Conservation (phyloP, 2,888 invertebrate genomes). For the Lasioglossum marginatum region DNA sequence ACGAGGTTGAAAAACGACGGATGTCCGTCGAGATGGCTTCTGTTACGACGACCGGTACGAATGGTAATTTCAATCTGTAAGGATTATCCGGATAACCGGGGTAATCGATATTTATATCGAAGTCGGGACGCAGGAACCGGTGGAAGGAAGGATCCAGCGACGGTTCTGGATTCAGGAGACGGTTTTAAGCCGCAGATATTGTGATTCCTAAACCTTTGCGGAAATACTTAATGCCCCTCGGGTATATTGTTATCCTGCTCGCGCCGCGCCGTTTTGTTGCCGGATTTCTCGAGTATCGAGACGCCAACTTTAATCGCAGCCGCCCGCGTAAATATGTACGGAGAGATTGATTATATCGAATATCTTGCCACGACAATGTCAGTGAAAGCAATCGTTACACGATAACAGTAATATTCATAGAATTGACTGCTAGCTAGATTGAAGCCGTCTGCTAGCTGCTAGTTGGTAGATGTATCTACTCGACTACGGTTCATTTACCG, state of each 20-base stretch:
- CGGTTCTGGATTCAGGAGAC: constrained; percentile 50
- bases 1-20: constrained; percentile 43
- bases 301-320: constrained; percentile 9
- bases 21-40: constrained; percentile 44
- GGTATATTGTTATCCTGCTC: constrained; percentile 46
- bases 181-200: constrained; percentile 70
- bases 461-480: background rate
- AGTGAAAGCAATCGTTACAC: background rate
- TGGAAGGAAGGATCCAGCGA: constrained; percentile 49
- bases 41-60: constrained; percentile 51
- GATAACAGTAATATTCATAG: background rate
- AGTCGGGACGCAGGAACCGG: constrained; percentile 34
- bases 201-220: constrained; percentile 63
- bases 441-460: background rate
- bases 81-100: constrained; percentile 80
- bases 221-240: constrained; percentile 43
- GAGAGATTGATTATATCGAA: background rate
- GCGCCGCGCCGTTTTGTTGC: constrained; percentile 16
- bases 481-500: constrained; percentile 29
- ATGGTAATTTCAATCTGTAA: constrained; percentile 80
- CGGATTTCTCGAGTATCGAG: constrained; percentile 38
- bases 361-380: background rate
- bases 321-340: background rate
- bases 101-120: constrained; percentile 81
- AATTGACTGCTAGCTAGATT: too few species aligned